Percentiles rank a stretch among this genome's conserved stretches.
These are phyloP conservation scores for Geococcyx californianus DNA, from an alignment of 2,113 vertebrate genomes.

Conservation along the genomic window DNA sequence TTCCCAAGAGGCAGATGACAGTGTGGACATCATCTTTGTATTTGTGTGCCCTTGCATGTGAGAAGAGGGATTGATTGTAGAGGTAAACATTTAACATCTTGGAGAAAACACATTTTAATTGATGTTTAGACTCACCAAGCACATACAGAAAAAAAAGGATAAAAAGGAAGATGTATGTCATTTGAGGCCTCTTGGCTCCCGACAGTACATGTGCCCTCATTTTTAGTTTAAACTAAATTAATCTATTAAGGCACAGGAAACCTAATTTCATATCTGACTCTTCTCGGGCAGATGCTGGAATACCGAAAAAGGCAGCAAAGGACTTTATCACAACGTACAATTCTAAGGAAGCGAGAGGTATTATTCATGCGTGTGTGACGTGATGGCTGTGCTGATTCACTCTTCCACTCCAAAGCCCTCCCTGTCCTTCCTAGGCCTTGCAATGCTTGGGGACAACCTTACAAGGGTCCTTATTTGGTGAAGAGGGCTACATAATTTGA, in stretches of 20 bases:
- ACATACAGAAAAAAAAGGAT: neutral
- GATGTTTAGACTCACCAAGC: neutral
- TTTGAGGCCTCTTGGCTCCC: slow-evolving; percentile 15
- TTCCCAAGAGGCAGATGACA: neutral
- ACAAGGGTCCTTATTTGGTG: slow-evolving; percentile 60
- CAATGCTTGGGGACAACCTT: neutral
- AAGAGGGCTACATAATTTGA: slow-evolving; percentile 53
- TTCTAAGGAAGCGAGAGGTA: slow-evolving; percentile 66
- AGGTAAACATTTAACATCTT: neutral
- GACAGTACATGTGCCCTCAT: slow-evolving; percentile 13
- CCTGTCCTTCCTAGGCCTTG: slow-evolving; percentile 54
- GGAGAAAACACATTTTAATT: neutral
- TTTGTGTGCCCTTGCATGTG: neutral
- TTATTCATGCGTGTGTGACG: slow-evolving; percentile 71
- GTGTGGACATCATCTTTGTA: neutral
- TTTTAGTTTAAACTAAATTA: slow-evolving; percentile 51
- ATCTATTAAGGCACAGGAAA: slow-evolving; percentile 62
- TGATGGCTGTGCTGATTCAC: slow-evolving; percentile 57
- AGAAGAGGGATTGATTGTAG: neutral
- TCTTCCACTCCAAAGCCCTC: slow-evolving; percentile 56
- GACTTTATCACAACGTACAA: slow-evolving; percentile 62
- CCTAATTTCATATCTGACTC: slow-evolving; percentile 52
- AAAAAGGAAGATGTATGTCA: neutral
- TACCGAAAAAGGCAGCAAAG: slow-evolving; percentile 54
- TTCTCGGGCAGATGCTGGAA: slow-evolving; percentile 5